These are phyloP conservation scores for Chromoteleia sp. DNA, from an alignment of 2,888 invertebrate species.

Conservation along the genomic window DNA sequence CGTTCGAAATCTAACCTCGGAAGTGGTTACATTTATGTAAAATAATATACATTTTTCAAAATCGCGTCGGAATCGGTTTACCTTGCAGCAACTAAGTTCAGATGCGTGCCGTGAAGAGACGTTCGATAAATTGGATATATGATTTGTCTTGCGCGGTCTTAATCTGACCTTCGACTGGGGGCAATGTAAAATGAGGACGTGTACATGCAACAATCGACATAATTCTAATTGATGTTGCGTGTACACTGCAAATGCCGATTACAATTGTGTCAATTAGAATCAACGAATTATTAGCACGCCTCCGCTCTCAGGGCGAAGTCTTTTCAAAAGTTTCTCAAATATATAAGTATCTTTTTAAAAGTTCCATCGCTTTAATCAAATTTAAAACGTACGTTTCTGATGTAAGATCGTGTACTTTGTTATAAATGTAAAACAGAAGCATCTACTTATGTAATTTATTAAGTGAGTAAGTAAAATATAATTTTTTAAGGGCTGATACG, in stretches of 20 bases:
- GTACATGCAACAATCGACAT: constrained; percentile 64
- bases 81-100: constrained; percentile 3
- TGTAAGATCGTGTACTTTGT: too few relatives aligned
- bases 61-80: not conserved
- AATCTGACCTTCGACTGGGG: constrained; percentile 63
- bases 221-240: constrained; percentile 71
- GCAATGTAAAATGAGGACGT: constrained; percentile 62
- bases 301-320: constrained; percentile 34
- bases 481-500: too few relatives aligned
- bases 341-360: too few relatives aligned
- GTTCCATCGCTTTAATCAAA: too few relatives aligned
- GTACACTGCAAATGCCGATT: constrained; percentile 65
- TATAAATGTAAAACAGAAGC: too few relatives aligned
- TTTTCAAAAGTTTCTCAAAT: too few relatives aligned
- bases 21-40: too few relatives aligned
- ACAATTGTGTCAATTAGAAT: constrained; percentile 70
- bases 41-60: not conserved
- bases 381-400: too few relatives aligned
- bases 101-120: constrained; percentile 19
- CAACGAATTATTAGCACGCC: constrained; percentile 62
- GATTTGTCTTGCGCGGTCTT: constrained; percentile 43
- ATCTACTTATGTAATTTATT: too few relatives aligned
- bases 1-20: not conserved
- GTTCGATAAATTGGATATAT: constrained; percentile 44
- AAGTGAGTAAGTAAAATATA: too few relatives aligned